These are phyloP conservation scores for Cryptus armator DNA, from an alignment of 2,888 invertebrate species.

Conservation along the genomic window DNA sequence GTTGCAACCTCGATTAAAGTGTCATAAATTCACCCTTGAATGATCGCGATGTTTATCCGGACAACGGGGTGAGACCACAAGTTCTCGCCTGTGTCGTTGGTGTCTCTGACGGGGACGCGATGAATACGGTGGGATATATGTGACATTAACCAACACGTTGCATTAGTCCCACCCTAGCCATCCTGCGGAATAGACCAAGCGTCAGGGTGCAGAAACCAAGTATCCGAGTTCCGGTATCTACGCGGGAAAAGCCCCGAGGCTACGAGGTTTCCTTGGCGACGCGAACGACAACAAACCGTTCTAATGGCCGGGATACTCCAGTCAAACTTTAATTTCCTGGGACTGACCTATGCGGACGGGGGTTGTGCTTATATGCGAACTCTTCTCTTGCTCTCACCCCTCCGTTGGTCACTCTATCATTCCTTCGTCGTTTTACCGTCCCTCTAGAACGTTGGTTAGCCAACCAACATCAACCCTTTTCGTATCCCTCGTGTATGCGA, in stretches of 20 bases:
- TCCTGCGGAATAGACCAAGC: slow-evolving; percentile 71
- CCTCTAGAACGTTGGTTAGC: not conserved
- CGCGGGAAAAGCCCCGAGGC: slow-evolving; percentile 68
- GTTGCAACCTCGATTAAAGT: slow-evolving; percentile 61
- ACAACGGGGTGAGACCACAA: not conserved
- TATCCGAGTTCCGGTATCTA: slow-evolving; percentile 83
- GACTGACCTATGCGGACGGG: slow-evolving; percentile 80
- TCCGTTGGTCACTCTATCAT: slow-evolving; percentile 57
- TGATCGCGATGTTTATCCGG: slow-evolving; percentile 55
- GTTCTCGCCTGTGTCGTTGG: slow-evolving; percentile 19
- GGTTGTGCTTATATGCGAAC: slow-evolving; percentile 69
- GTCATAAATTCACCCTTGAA: slow-evolving; percentile 58
- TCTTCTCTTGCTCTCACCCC: slow-evolving; percentile 59
- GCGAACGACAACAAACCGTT: slow-evolving; percentile 82
- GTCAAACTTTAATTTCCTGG: slow-evolving; percentile 84
- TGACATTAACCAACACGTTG: slow-evolving; percentile 78
- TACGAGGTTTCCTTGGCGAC: slow-evolving; percentile 81
- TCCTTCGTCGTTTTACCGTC: slow-evolving; percentile 52
- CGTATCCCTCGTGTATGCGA: slow-evolving; percentile 23
- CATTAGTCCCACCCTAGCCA: slow-evolving; percentile 75
- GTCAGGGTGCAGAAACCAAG: slow-evolving; percentile 68
- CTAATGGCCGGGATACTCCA: slow-evolving; percentile 80
- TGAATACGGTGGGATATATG: slow-evolving; percentile 64
- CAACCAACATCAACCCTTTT: slow-evolving; percentile 11
- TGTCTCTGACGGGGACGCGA: slow-evolving; percentile 6